These are phyloP conservation scores for Cardiocondyla obscurior DNA, from an alignment of 1,140 invertebrate species.

Conservation along the genomic window DNA sequence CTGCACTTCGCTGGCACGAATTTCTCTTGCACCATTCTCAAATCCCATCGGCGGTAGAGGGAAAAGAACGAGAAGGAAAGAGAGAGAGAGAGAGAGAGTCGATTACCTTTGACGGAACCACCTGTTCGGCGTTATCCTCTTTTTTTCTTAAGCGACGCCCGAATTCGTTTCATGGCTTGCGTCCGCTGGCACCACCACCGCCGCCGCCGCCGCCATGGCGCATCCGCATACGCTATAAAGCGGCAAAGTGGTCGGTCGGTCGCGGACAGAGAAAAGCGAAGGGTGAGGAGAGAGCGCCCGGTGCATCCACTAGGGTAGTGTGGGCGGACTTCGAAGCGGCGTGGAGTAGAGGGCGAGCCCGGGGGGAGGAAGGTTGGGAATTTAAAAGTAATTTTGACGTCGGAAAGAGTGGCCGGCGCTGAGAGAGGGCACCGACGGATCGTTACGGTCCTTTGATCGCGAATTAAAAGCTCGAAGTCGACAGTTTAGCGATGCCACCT, in stretches of 20 bases:
- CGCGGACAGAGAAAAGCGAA: slow-evolving; percentile 54
- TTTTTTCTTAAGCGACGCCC: slow-evolving; percentile 54
- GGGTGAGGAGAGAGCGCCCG: slow-evolving; percentile 39
- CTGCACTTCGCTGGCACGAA: neutral
- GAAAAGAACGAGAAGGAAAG: neutral
- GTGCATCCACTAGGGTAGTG: slow-evolving; percentile 7
- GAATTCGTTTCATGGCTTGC: slow-evolving; percentile 62
- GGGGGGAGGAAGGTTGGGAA: slow-evolving; percentile 29
- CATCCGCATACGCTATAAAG: slow-evolving; percentile 57
- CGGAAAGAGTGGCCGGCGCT: slow-evolving; percentile 66
- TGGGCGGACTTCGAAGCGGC: slow-evolving; percentile 7
- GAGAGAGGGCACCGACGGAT: slow-evolving; percentile 70
- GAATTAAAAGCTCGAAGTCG: slow-evolving; percentile 82
- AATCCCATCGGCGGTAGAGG: slow-evolving; percentile 53
- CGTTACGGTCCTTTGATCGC: slow-evolving; percentile 80
- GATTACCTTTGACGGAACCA: slow-evolving; percentile 73
- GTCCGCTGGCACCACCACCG: slow-evolving; percentile 3
- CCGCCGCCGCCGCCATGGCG: slow-evolving; percentile 14
- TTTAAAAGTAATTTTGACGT: slow-evolving; percentile 73
- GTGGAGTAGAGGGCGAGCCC: neutral
- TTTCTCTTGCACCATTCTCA: slow-evolving; percentile 36
- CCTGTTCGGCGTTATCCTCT: slow-evolving; percentile 70
- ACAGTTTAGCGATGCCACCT: slow-evolving; percentile 76
- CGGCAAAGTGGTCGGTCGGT: slow-evolving; percentile 62
- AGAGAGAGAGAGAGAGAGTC: slow-evolving; percentile 63